Conservation (phyloP, 2,113 vertebrate species). For the Chelonoidis abingdonii region DNA sequence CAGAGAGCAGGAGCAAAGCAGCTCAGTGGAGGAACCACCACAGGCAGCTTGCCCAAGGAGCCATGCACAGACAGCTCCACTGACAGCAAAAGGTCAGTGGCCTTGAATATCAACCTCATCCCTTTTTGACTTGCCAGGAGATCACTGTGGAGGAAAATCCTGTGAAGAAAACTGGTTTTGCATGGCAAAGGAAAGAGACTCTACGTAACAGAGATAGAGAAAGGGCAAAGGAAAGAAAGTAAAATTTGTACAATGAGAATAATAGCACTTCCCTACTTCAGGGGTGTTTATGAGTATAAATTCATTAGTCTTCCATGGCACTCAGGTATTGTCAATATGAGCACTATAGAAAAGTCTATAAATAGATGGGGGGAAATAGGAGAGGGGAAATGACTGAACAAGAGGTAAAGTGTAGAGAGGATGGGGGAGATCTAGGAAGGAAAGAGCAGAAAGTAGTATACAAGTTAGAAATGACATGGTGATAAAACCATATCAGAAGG, state of each 20-base stretch:
- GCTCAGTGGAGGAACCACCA: background rate
- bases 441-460: background rate
- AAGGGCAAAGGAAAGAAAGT: background rate
- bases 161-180: background rate
- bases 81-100: background rate
- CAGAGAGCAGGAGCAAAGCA: background rate
- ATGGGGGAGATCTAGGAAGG: background rate
- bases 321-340: too few species aligned
- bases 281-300: too few species aligned
- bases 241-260: background rate
- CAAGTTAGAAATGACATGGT: background rate
- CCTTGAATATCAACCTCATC: background rate
- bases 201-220: background rate
- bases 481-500: background rate
- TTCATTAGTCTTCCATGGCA: too few species aligned
- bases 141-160: background rate
- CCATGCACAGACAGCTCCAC: background rate
- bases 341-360: too few species aligned
- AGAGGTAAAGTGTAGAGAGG: background rate
- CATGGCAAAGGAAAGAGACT: background rate
- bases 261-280: background rate
- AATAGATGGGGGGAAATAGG: background rate
- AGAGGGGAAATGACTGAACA: background rate
- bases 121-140: background rate
- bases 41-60: fast-evolving